Percentiles rank a stretch among this genome's conserved stretches.
These are phyloP conservation scores for Ceryle rudis DNA, from an alignment of 2,797 vertebrate species.

Conservation along the genomic window DNA sequence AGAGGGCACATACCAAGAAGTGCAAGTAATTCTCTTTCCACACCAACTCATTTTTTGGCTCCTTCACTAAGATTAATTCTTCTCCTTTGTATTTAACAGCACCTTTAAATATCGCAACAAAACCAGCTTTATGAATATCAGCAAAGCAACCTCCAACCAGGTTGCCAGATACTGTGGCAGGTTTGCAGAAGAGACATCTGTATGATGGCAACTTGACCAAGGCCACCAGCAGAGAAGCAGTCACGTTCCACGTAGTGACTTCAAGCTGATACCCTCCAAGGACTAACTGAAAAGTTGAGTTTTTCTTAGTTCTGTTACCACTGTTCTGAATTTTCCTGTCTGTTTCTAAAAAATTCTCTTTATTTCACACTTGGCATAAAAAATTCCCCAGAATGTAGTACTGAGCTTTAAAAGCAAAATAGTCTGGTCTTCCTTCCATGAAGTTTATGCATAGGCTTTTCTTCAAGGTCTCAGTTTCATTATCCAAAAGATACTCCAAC, in stretches of 20 bases:
- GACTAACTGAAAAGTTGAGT: background rate
- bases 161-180: background rate
- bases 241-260: background rate
- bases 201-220: background rate
- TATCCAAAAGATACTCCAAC: background rate
- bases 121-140: background rate
- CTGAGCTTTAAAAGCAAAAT: background rate
- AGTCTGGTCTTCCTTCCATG: background rate
- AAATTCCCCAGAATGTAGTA: background rate
- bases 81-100: background rate
- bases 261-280: background rate
- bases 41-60: background rate
- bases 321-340: background rate
- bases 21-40: background rate
- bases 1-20: background rate
- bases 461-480: background rate
- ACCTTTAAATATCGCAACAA: background rate
- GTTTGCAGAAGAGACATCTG: conserved; percentile 21
- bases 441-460: background rate
- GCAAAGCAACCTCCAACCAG: background rate
- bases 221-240: background rate
- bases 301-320: background rate
- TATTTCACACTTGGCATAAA: background rate
- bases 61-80: background rate
- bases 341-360: background rate